Base-by-base conservation (phyloP, 1,140 invertebrate species). In the Holotrichia oblita region DNA sequence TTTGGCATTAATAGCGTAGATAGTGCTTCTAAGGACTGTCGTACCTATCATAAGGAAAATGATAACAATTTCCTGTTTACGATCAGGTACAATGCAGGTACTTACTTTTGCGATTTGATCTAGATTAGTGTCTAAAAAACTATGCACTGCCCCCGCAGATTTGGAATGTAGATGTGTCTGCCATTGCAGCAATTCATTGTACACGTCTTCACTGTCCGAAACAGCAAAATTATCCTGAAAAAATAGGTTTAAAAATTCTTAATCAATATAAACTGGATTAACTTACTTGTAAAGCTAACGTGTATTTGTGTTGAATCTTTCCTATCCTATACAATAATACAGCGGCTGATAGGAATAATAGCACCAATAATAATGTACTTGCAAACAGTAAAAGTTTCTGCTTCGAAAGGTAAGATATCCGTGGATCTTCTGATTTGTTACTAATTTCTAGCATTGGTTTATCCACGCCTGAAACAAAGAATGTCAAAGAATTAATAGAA, bases 31-130 rank as follows among this genome's bases (percentile, higher is more conserved):
- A 92, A 83, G 3, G 90, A 91, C 84, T 91, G 90, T 75, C 91
- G 87, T 34, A 92, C 91, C 91, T 92, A 81, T 7, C 86, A 76
- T 3, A 4, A 64, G 85, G 86, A 81, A 73, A 74, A 81, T 79
- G 77, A 81, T n/a, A n/a, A n/a, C n/a, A n/a, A n/a, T n/a, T n/a
- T n/a, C n/a, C n/a, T n/a, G n/a, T n/a, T n/a, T n/a, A n/a, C n/a
- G n/a, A n/a, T n/a, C n/a, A n/a, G n/a, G n/a, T n/a, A n/a, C n/a
- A n/a, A n/a, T n/a, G n/a, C n/a, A n/a, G n/a, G n/a, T n/a, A n/a
- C n/a, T n/a, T 83, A 91, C 91, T 88, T 91, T 91, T 42, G 90
- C 88, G 78, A 92, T 90, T 84, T 91, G 88, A 83, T 91, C 87
- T 77, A 92, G 85, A 85, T 92, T 91, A 80, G 89, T 89, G 82